These are phyloP conservation scores for Steatocranus sp. DNA, from an alignment of 2,797 vertebrate genomes.

Conservation along the genomic window DNA sequence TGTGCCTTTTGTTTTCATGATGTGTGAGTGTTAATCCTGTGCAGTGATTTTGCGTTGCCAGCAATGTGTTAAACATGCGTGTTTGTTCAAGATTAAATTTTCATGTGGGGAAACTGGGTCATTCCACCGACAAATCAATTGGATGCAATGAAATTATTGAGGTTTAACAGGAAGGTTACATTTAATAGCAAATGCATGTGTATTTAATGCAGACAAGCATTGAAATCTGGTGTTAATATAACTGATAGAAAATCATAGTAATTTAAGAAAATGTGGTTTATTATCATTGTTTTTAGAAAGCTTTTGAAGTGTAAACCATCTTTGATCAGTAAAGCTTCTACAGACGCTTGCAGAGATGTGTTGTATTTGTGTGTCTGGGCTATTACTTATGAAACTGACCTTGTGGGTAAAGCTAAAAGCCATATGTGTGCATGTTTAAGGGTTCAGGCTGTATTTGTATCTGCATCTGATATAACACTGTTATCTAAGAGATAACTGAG, in stretches of 20 bases:
- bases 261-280: neutral
- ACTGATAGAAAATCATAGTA: neutral
- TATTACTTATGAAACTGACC: neutral
- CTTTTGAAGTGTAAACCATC: neutral
- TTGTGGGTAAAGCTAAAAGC: neutral
- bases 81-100: constrained; percentile 1
- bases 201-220: neutral
- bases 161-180: neutral
- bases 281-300: neutral
- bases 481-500: neutral
- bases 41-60: neutral
- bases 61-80: neutral
- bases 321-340: neutral
- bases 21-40: neutral
- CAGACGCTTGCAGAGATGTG: neutral
- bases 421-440: neutral
- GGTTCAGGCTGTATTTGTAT: neutral
- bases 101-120: constrained; percentile 11
- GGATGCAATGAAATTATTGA: neutral
- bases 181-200: neutral
- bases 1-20: constrained; percentile 46
- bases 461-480: neutral
- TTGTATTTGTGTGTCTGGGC: neutral
- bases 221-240: neutral
- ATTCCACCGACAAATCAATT: constrained; percentile 2